Evolutionary conservation across 2,797 vertebrate genomes (phyloP).

Genomic region (Eulemur coronatus): DNA sequence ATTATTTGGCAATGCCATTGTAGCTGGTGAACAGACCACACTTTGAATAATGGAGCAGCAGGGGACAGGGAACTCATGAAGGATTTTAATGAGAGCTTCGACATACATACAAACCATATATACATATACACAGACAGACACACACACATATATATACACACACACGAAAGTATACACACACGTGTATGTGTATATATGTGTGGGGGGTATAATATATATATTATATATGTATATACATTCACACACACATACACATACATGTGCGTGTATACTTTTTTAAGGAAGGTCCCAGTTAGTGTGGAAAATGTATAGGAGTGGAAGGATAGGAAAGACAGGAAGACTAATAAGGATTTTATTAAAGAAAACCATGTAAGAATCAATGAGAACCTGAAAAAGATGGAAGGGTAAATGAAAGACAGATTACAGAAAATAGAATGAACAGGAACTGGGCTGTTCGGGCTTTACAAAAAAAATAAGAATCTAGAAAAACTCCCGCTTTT

Average conservation of each 20-base stretch:
- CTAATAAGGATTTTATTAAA: neutral
- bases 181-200: neutral
- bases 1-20: neutral
- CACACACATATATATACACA: neutral
- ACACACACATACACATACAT: neutral
- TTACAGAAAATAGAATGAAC: neutral
- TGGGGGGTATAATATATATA: too few species aligned
- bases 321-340: neutral
- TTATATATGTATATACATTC: neutral
- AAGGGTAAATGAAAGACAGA: neutral
- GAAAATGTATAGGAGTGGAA: neutral
- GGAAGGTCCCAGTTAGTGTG: neutral
- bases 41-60: neutral
- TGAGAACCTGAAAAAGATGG: neutral
- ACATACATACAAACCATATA: neutral
- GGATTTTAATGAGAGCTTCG: neutral
- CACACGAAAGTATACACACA: neutral
- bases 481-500: neutral
- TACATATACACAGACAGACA: neutral
- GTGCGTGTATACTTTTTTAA: neutral
- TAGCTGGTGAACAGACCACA: neutral
- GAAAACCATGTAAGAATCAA: neutral
- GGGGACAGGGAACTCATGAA: neutral
- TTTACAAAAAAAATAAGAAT: conserved; percentile 19
- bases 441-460: neutral